phyloP scores from a whole-genome alignment of 2,113 vertebrate species.

The Boleophthalmus pectinirostris region DNA sequence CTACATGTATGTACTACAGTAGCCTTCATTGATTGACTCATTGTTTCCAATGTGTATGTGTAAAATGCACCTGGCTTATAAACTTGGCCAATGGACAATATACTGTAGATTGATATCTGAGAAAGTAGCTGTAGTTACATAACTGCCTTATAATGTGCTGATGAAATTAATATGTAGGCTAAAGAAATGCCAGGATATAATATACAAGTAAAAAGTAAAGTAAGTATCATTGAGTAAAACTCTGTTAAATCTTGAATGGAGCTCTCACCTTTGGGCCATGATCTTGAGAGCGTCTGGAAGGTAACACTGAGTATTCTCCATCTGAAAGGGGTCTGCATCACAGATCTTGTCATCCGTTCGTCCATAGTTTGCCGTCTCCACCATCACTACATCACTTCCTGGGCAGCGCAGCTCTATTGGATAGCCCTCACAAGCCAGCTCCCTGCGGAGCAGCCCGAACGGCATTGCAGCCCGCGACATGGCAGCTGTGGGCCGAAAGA shows the following conservation, averaged over 20 bases:
- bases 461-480: conserved; percentile 89
- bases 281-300: conserved; percentile 90
- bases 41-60: conserved; percentile 17
- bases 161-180: background rate
- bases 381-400: conserved; percentile 92
- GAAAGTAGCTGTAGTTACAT: background rate
- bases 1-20: conserved; percentile 25
- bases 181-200: background rate
- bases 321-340: conserved; percentile 91
- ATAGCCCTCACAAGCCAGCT: conserved; percentile 91
- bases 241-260: background rate
- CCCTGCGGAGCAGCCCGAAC: conserved; percentile 87
- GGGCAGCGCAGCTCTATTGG: conserved; percentile 94
- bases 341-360: conserved; percentile 95
- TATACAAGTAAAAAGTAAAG: no score
- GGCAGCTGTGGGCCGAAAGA: conserved; percentile 44
- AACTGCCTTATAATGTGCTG: background rate
- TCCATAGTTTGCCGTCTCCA: conserved; percentile 92
- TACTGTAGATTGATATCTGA: background rate
- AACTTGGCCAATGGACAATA: conserved; percentile 5
- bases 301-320: conserved; percentile 95
- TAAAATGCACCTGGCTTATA: conserved; percentile 1
- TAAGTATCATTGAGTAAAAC: no score
- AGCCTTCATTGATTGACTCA: conserved; percentile 35
- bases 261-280: conserved; percentile 89